Base-by-base conservation (phyloP, 2,113 vertebrate species). In the Myrmecophaga tridactyla region DNA sequence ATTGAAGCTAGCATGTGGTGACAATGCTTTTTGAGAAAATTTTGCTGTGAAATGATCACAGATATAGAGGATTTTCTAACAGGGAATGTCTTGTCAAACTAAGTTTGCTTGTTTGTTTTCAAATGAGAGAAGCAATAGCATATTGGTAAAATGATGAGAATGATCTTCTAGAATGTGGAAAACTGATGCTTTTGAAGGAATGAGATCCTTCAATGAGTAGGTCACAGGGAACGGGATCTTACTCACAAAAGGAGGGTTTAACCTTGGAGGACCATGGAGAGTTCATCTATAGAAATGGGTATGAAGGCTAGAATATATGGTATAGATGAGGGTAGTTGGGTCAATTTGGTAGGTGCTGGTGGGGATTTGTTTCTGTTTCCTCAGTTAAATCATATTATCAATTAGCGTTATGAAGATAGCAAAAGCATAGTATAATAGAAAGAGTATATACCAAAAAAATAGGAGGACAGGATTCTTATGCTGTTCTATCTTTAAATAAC, bases 201-300 rank as follows among this genome's bases (percentile, higher is more conserved):
- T 13, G 4, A 46, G 10, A 12, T 6, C 31, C 27, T 86, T 39
- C n/a, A n/a, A n/a, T n/a, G 23, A 56, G 27, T 34, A 46, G 43
- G n/a, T 21, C 0, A 4, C 18, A 56, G 12, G 12, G 43, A 27
- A 58, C 2, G 46, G 34, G 3, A 43, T 76, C 5, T 15, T 75
- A 11, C 1, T 31, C 36, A 43, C 10, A 46, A 72, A 7, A 36
- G 41, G 2, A n/a, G 23, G n/a, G 43, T 34, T 1, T 23, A 2
- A 34, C 4, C 17, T 46, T 25, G 21, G 10, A 6, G 3, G 43
- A 36, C 5, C 11, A 10, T 1, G 1, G n/a, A 73, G 12, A 69
- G 4, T 7, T 13, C 23, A 23, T 34, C 53, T 3, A 31, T 0
- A 2, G 15, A 21, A 27, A 41, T 3, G 67, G 8, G 9, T 20